Evolutionary conservation across 2,797 vertebrate species (phyloP).

Genomic region (Chrosomus eos): DNA sequence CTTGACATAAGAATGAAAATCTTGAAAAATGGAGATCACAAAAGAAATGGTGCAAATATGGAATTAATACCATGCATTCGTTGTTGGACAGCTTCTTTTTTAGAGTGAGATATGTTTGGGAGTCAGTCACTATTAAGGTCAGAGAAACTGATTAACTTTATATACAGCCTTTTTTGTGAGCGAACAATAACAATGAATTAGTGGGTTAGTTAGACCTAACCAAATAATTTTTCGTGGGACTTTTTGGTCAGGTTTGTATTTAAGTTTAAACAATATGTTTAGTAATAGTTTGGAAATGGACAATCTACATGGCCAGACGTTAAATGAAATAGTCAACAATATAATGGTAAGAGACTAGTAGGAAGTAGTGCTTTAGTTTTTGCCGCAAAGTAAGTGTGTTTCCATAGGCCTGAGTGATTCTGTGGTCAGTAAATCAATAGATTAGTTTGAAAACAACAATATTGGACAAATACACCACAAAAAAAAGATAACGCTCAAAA

Average conservation of each 20-base stretch:
- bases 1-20: slow-evolving; percentile 68
- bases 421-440: not conserved
- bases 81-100: slow-evolving; percentile 53
- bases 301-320: not conserved
- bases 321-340: slow-evolving; percentile 27
- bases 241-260: slow-evolving; percentile 40
- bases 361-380: slow-evolving; percentile 3
- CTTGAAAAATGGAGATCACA: slow-evolving; percentile 65
- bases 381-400: slow-evolving; percentile 5
- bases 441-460: not conserved
- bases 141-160: not conserved
- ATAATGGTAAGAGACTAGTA: slow-evolving; percentile 30
- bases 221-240: not conserved
- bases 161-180: not conserved
- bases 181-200: not conserved
- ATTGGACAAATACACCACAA: not conserved
- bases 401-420: slow-evolving; percentile 32
- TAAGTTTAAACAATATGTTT: not conserved
- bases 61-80: slow-evolving; percentile 69
- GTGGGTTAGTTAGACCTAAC: not conserved
- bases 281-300: slow-evolving; percentile 36
- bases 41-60: slow-evolving; percentile 55
- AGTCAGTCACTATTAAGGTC: not conserved
- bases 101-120: not conserved
- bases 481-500: slow-evolving; percentile 41